phyloP scores from a whole-genome alignment of 2,113 vertebrate genomes.

The Elephantulus edwardii region DNA sequence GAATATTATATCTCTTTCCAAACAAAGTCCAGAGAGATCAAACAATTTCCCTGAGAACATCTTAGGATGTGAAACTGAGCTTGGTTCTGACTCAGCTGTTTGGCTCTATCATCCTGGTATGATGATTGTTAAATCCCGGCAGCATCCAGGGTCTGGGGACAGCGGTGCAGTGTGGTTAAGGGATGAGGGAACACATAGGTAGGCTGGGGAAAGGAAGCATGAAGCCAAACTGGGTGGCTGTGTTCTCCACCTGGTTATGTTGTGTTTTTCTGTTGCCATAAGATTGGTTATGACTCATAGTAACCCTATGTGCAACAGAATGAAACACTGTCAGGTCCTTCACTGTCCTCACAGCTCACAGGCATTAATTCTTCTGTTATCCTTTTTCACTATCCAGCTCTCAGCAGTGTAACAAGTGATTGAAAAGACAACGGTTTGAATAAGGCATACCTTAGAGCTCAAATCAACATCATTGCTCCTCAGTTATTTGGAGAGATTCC shows the following conservation, averaged over 20 bases:
- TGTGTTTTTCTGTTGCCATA: not conserved
- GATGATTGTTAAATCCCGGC: not conserved
- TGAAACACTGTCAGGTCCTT: no score
- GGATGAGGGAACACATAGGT: no score
- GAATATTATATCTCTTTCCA: not conserved
- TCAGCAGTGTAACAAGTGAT: no score
- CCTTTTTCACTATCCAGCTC: no score
- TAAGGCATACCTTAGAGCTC: no score
- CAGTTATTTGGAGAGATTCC: no score
- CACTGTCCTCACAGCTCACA: no score
- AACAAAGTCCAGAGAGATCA: not conserved
- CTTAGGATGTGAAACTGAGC: not conserved
- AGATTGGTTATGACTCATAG: no score
- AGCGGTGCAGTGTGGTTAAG: not conserved
- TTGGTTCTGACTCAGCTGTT: rapidly evolving
- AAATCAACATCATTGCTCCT: no score
- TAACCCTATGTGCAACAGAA: no score
- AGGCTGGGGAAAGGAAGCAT: not conserved
- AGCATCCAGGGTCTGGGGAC: not conserved
- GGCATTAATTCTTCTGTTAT: no score
- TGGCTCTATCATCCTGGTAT: not conserved
- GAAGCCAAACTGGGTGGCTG: not conserved
- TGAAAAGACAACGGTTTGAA: no score
- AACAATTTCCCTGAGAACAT: not conserved
- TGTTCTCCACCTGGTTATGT: not conserved